Evolutionary conservation across 2,113 vertebrate species (phyloP).

Genomic region (Corythaeola cristata): DNA sequence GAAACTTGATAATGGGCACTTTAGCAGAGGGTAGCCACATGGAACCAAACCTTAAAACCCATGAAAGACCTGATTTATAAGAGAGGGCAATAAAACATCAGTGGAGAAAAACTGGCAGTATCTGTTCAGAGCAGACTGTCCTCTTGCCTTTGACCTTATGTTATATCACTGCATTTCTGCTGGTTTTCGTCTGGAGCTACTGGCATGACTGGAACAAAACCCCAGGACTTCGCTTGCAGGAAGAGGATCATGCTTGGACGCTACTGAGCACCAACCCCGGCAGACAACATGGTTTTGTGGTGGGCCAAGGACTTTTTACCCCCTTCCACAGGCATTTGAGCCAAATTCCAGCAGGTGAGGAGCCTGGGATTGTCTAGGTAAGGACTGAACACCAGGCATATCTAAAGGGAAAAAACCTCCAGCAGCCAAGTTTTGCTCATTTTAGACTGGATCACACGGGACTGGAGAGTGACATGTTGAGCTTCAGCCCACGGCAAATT

Average conservation of each 20-base stretch:
- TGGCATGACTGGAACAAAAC: not conserved
- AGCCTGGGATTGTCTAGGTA: not conserved
- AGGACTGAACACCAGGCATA: not conserved
- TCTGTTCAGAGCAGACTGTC: not conserved
- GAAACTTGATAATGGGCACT: not conserved
- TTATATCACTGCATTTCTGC: not conserved
- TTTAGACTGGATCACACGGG: not conserved
- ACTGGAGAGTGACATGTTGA: not conserved
- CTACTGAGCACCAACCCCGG: not conserved
- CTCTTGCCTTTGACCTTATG: not conserved
- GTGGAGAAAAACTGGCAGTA: not conserved
- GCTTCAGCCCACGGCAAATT: not conserved
- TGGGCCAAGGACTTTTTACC: not conserved
- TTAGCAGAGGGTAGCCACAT: not conserved
- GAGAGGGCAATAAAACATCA: not conserved
- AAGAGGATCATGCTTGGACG: not conserved
- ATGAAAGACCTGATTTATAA: not conserved
- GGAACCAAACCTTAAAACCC: not conserved
- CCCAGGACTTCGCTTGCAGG: not conserved
- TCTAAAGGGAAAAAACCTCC: fast-evolving
- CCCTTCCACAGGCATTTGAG: not conserved
- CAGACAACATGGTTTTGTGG: not conserved
- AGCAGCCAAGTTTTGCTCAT: not conserved
- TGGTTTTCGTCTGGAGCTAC: not conserved
- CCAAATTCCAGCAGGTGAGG: not conserved